Percentiles rank a stretch among this genome's conserved stretches.
phyloP scores from a whole-genome alignment of 2,797 vertebrate genomes.

The Gymnoscopelus braueri region DNA sequence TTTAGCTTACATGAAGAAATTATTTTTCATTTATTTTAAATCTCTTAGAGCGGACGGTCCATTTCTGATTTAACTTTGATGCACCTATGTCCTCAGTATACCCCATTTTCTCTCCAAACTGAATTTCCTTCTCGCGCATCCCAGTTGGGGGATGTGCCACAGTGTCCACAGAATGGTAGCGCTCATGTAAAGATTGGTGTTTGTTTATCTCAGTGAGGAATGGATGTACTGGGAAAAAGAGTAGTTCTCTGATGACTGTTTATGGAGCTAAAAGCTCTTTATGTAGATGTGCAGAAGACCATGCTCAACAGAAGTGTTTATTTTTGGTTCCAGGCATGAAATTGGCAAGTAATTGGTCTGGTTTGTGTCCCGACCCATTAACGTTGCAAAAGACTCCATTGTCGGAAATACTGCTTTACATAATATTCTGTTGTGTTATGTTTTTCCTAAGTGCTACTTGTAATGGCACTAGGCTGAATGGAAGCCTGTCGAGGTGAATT shows the following conservation, averaged over 20 bases:
- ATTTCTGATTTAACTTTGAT: conserved; percentile 1
- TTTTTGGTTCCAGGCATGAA: conserved; percentile 69
- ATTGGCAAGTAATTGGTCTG: conserved; percentile 63
- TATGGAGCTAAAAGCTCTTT: conserved; percentile 68
- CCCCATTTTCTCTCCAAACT: conserved; percentile 20
- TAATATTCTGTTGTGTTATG: conserved; percentile 33
- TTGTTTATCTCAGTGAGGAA: conserved; percentile 69
- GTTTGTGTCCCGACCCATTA: conserved; percentile 59
- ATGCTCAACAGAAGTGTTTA: conserved; percentile 70
- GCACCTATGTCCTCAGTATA: background rate
- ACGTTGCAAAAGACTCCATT: conserved; percentile 41
- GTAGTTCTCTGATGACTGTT: conserved; percentile 57
- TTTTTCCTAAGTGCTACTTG: too few relatives aligned
- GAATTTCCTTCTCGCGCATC: conserved; percentile 7
- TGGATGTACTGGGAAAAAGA: conserved; percentile 70
- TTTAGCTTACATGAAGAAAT: background rate
- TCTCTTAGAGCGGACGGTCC: conserved; percentile 2
- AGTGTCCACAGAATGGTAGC: conserved; percentile 45
- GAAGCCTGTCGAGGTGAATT: too few relatives aligned
- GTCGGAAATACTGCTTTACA: conserved; percentile 48
- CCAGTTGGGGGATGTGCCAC: conserved; percentile 35
- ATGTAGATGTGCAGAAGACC: conserved; percentile 65
- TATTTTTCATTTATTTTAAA: background rate
- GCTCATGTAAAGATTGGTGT: conserved; percentile 57
- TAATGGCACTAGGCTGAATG: too few relatives aligned